Conservation (phyloP, 2,888 invertebrate genomes). For the Mythimna vitellina region DNA sequence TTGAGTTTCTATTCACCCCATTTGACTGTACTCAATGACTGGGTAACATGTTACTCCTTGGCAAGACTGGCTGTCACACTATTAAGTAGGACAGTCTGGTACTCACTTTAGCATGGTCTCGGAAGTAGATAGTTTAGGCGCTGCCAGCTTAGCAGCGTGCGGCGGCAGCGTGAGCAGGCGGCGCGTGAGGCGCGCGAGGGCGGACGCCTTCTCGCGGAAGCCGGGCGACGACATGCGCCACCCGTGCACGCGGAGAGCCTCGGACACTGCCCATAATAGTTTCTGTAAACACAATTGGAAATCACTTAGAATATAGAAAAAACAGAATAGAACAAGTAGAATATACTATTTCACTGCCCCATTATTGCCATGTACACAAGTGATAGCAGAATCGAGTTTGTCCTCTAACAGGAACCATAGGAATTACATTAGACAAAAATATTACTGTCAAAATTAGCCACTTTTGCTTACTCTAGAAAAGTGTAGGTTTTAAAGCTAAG, state of each 20-base stretch:
- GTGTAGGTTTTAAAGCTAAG: background rate
- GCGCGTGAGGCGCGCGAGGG: slow-evolving; percentile 92
- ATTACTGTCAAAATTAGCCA: background rate
- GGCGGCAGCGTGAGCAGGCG: slow-evolving; percentile 87
- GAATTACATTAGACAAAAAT: no score
- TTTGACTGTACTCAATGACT: no score
- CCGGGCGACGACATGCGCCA: slow-evolving; percentile 93
- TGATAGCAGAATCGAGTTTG: no score
- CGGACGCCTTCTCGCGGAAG: slow-evolving; percentile 93
- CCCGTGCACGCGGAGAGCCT: slow-evolving; percentile 93
- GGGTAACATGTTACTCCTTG: no score
- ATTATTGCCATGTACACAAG: no score
- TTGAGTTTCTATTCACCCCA: no score
- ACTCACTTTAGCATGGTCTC: slow-evolving; percentile 93
- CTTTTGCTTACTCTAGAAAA: no score
- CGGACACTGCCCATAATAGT: slow-evolving; percentile 95
- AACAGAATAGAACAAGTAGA: no score
- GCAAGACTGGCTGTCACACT: no score
- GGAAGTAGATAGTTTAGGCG: slow-evolving; percentile 91
- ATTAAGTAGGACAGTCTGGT: background rate
- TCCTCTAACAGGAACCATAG: no score
- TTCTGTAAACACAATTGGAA: slow-evolving; percentile 87
- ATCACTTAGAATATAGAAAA: no score
- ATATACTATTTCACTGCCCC: no score
- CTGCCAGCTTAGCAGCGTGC: slow-evolving; percentile 81